Evolutionary conservation across 1,140 invertebrate genomes (phyloP).

Genomic region (Lysiphlebus fabarum): DNA sequence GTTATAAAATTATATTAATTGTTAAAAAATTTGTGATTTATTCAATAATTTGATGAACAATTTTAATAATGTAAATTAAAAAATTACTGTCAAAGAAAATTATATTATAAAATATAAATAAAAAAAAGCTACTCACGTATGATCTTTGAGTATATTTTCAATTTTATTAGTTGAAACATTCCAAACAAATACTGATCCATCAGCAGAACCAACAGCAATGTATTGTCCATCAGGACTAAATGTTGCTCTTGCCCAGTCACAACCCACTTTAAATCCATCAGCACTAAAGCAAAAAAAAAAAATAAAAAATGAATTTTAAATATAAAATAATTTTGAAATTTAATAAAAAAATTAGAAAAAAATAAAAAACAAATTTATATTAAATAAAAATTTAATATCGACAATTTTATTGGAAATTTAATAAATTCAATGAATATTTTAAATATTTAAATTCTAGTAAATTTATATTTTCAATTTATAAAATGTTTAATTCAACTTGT

Average conservation of each 20-base stretch:
- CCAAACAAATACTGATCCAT: conserved; percentile 92
- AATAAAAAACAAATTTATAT: too few relatives aligned
- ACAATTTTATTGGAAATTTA: too few relatives aligned
- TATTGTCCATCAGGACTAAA: conserved; percentile 89
- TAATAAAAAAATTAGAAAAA: background rate
- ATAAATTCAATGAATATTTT: too few relatives aligned
- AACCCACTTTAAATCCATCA: conserved; percentile 91
- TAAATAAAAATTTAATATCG: too few relatives aligned
- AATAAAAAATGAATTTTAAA: conserved; percentile 5
- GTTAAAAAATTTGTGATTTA: too few relatives aligned
- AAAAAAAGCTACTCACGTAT: conserved; percentile 67
- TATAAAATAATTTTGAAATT: conserved; percentile 1
- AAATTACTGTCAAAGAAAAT: background rate
- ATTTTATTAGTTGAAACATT: conserved; percentile 74
- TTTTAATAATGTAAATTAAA: background rate
- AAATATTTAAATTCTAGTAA: too few relatives aligned
- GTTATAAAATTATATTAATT: too few relatives aligned
- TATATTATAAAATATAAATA: background rate
- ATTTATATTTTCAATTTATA: background rate
- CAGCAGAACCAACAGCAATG: conserved; percentile 83
- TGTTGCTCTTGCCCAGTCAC: conserved; percentile 87
- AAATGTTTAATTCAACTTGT: conserved; percentile 5
- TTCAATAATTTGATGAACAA: background rate
- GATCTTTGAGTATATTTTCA: conserved; percentile 82
- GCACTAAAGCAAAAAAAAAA: conserved; percentile 62